These are phyloP conservation scores for Cnemophilus loriae DNA, from an alignment of 2,113 vertebrate genomes.

Conservation along the genomic window DNA sequence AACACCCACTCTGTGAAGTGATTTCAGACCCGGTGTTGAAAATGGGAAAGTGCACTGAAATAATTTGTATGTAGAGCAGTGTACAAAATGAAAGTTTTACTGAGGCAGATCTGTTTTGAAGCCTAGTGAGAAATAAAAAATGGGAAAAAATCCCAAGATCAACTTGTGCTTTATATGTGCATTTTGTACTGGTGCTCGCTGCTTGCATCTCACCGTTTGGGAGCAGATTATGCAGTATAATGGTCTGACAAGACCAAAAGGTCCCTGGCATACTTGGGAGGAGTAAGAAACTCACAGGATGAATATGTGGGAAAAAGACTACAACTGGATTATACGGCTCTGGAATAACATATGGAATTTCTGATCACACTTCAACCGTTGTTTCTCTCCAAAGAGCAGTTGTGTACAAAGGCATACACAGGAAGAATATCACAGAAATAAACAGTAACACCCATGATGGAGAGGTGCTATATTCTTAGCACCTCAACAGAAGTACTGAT, in stretches of 20 bases:
- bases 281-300: not conserved
- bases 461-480: not conserved
- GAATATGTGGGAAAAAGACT: not conserved
- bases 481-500: not conserved
- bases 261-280: not conserved
- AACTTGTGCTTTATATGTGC: not conserved
- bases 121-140: not conserved
- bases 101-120: not conserved
- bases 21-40: not conserved
- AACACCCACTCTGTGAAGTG: not conserved
- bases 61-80: not conserved
- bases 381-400: not conserved
- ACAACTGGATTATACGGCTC: not conserved
- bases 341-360: not conserved
- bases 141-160: rapidly evolving
- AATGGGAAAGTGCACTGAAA: not conserved
- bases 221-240: not conserved
- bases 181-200: not conserved
- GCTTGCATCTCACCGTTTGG: not conserved
- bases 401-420: not conserved
- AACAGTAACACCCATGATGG: not conserved
- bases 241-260: not conserved
- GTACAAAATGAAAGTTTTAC: not conserved
- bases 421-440: not conserved
- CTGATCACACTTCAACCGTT: not conserved